A percentile compares a stretch with the other conserved stretches of the same genome.
Conservation (phyloP, 1,140 invertebrate species). For the Acromyrmex heyeri region DNA sequence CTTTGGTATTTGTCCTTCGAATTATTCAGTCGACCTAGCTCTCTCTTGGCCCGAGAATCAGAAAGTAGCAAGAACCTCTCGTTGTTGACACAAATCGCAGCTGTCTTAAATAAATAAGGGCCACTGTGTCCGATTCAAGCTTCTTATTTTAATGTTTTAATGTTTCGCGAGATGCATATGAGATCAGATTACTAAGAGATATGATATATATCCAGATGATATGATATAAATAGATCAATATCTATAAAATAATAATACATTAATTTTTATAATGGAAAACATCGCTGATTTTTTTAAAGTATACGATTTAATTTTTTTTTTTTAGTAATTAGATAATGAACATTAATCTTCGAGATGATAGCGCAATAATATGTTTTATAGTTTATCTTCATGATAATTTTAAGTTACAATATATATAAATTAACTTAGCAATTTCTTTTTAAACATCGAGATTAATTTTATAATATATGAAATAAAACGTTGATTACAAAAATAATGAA, state of each 20-base stretch:
- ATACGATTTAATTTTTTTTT: neutral
- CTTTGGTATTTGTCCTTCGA: constrained; percentile 61
- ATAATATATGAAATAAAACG: neutral
- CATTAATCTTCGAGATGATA: neutral
- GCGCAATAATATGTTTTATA: neutral
- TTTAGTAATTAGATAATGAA: neutral
- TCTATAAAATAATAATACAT: neutral
- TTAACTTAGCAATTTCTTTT: neutral
- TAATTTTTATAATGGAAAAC: neutral
- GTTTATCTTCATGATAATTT: neutral
- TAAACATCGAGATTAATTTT: neutral
- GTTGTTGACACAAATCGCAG: constrained; percentile 55
- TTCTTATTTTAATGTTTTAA: constrained; percentile 41
- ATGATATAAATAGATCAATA: constrained; percentile 1
- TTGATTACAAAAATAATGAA: neutral
- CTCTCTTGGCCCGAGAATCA: constrained; percentile 23
- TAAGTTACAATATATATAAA: neutral
- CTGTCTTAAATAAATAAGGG: constrained; percentile 58
- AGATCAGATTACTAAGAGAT: neutral
- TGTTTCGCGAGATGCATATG: constrained; percentile 24
- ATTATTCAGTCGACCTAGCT: constrained; percentile 57
- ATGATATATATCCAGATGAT: no score
- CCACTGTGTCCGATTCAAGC: neutral
- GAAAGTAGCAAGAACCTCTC: constrained; percentile 51
- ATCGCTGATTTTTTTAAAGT: neutral